Base-by-base conservation (phyloP, 2,888 invertebrate genomes). In the Philonicus albiceps region DNA sequence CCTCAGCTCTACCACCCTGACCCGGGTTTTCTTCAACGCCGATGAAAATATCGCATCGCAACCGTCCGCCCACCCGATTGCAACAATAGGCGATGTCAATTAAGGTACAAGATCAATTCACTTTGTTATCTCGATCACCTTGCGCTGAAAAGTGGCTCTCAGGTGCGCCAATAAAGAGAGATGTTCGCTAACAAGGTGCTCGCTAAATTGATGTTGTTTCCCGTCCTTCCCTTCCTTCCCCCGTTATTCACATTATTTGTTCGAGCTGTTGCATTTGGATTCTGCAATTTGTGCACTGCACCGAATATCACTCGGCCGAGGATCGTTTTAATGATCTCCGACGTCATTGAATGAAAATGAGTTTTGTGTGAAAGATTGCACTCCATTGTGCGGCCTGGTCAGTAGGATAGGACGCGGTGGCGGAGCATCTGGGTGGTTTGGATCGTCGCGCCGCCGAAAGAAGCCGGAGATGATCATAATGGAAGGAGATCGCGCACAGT, bases 71-170 rank as follows among this genome's bases (percentile, higher is more conserved):
- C 72, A 83, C 83, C 83, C 83, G 37, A 72, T 22, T 16, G 83
- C 83, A 83, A 83, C 72, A 83, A 83, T 83, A 83, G 83, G 27
- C 22, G 64, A 83, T 83, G 83, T 83, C 64, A 83, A 83, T 83
- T 83, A 83, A 72, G 34, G 83, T 83, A 72, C 64, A 83, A 83
- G 83, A 64, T 83, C 83, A 64, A 83, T 72, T 83, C 83, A 83
- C 83, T 55, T 83, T 83, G 55, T 72, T 83, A 72, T 37, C 83
- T 13, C 83, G 83, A 83, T 83, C 83, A 72, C 43, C 64, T 64
- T 83, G 55, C 49, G 27, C 72, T n/a, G n/a, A 13, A 72, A 64
- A 34, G 72, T 72, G 64, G 83, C 72, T 34, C n/a, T 34, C 30
- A 83, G 55, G 22, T 22, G 19, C 37, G 34, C 22, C 64, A 34